Percentiles rank a stretch among this genome's conserved stretches.
Evolutionary conservation across 2,888 invertebrate species (phyloP).

Genomic region (Urechis unicinctus): DNA sequence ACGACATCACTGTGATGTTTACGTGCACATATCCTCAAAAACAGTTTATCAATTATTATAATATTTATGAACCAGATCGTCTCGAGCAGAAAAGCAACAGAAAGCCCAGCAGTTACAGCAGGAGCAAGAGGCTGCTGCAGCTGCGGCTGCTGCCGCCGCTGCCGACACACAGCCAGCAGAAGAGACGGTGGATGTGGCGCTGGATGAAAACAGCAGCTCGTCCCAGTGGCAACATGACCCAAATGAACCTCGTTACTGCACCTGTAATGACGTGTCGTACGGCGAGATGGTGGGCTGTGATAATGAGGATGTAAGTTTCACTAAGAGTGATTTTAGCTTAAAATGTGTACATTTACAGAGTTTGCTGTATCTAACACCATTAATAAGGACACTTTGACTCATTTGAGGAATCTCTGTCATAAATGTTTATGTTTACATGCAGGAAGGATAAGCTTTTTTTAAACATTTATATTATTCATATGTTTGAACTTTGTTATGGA

Average conservation of each 20-base stretch:
- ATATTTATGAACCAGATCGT: background rate
- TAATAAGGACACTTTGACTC: no score
- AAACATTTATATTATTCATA: no score
- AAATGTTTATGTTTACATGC: no score
- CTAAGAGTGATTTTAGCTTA: background rate
- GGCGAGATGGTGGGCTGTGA: slow-evolving; percentile 99
- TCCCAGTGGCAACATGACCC: slow-evolving; percentile 87
- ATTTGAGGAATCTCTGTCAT: no score
- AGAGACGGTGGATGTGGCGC: slow-evolving; percentile 29
- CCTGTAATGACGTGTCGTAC: slow-evolving; percentile 94
- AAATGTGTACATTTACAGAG: no score
- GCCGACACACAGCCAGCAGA: slow-evolving; percentile 51
- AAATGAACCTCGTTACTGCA: slow-evolving; percentile 91
- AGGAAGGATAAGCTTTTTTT: no score
- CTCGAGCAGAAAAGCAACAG: background rate
- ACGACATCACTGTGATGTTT: no score
- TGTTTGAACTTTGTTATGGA: no score
- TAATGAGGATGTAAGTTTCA: slow-evolving; percentile 77
- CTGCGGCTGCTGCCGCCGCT: slow-evolving; percentile 32
- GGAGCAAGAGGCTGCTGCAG: slow-evolving; percentile 3
- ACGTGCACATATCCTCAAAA: no score
- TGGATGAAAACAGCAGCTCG: slow-evolving; percentile 33
- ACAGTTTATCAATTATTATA: no score
- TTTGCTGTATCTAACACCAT: no score
- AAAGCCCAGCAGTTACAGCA: slow-evolving; percentile 4